Conservation (phyloP, 2,797 vertebrate species). For the Eidolon dupreanum region DNA sequence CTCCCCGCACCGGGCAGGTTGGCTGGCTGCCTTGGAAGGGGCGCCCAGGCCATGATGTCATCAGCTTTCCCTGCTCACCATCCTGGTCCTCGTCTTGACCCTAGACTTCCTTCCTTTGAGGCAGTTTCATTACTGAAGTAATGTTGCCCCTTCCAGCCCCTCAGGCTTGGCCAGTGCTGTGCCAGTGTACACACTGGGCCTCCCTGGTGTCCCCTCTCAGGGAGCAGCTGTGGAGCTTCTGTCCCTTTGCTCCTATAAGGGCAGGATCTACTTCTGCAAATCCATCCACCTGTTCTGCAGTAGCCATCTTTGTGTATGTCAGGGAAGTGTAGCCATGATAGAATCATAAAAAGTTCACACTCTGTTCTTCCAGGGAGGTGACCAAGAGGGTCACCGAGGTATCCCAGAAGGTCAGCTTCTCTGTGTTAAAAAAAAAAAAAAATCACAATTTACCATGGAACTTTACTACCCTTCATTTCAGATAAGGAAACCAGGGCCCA, state of each 20-base stretch:
- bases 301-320: neutral
- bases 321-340: neutral
- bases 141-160: neutral
- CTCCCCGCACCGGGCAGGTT: accelerated
- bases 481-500: neutral
- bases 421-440: neutral
- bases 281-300: neutral
- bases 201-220: neutral
- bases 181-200: accelerated
- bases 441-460: neutral
- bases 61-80: neutral
- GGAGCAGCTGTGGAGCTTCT: neutral
- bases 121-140: neutral
- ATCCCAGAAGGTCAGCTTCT: neutral
- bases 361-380: neutral
- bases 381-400: neutral
- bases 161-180: neutral
- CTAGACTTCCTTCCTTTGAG: neutral
- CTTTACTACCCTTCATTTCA: neutral
- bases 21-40: neutral
- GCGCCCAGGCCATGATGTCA: neutral
- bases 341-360: neutral
- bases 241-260: neutral
- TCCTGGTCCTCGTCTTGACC: neutral
- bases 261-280: neutral